Conservation (phyloP, 2,113 vertebrate genomes). For the Dasyornis broadbenti region DNA sequence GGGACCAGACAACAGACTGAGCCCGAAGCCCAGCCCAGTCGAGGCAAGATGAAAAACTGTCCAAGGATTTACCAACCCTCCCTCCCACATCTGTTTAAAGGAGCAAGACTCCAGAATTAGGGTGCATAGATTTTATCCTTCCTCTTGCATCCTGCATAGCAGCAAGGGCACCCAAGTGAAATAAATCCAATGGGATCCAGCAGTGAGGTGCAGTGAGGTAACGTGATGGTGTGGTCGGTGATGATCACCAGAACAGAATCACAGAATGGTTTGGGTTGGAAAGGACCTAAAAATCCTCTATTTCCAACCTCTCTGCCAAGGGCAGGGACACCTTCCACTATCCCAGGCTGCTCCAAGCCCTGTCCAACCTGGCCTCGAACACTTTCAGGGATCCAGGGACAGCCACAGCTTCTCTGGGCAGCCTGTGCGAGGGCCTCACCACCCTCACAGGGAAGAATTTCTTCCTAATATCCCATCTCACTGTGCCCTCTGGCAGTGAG, state of each 20-base stretch:
- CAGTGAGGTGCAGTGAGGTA: background rate
- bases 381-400: background rate
- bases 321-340: background rate
- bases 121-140: background rate
- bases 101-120: background rate
- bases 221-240: accelerated
- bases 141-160: accelerated
- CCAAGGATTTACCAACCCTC: slow-evolving; percentile 34
- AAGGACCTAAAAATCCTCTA: background rate
- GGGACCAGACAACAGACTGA: slow-evolving; percentile 61
- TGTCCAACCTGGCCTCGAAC: accelerated
- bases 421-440: background rate
- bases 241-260: background rate
- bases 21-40: background rate
- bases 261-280: background rate
- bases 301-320: background rate
- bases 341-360: accelerated
- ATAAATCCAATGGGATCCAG: accelerated
- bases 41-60: slow-evolving; percentile 20
- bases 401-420: background rate
- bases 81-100: slow-evolving; percentile 36
- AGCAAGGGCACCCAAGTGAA: background rate
- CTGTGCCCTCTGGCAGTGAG: background rate
- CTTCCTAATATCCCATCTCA: background rate
- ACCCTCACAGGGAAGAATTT: background rate